Evolutionary conservation across 2,797 vertebrate genomes (phyloP).

Genomic region (Petrocephalus schoutedeni): DNA sequence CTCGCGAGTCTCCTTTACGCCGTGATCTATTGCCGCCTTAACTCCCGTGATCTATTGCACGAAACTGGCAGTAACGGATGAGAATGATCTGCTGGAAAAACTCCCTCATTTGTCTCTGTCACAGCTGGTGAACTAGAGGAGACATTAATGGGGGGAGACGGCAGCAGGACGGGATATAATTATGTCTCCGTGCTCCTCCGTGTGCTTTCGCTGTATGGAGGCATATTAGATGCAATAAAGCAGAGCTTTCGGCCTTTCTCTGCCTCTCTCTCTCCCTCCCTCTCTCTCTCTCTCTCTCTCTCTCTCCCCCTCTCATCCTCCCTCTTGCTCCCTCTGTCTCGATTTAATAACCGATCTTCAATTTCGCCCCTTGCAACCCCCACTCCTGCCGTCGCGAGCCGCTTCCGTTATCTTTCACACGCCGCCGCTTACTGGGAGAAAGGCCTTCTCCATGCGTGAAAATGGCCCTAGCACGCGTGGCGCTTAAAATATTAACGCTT

Average conservation of each 20-base stretch:
- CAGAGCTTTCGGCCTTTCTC: conserved; percentile 29
- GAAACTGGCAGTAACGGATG: conserved; percentile 79
- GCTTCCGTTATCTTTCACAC: conserved; percentile 19
- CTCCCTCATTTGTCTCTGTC: conserved; percentile 82
- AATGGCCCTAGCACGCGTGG: background rate
- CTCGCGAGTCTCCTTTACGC: conserved; percentile 67
- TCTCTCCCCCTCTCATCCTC: conserved; percentile 34
- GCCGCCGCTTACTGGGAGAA: background rate
- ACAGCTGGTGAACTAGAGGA: conserved; percentile 72
- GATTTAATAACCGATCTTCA: conserved; percentile 33
- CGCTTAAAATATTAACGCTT: background rate
- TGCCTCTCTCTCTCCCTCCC: background rate
- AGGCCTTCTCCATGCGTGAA: background rate
- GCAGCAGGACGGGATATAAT: conserved; percentile 75
- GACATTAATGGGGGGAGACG: conserved; percentile 74
- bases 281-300: too few species aligned
- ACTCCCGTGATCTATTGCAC: conserved; percentile 67
- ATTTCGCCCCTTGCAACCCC: conserved; percentile 11
- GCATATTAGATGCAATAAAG: conserved; percentile 70
- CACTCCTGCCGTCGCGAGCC: conserved; percentile 12
- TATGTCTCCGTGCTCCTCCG: conserved; percentile 69
- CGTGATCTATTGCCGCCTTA: conserved; percentile 73
- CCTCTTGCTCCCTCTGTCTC: conserved; percentile 30
- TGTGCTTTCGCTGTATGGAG: conserved; percentile 61
- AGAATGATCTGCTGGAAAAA: conserved; percentile 75